Conservation (phyloP, 2,888 invertebrate genomes). For the Brenthis hecate region DNA sequence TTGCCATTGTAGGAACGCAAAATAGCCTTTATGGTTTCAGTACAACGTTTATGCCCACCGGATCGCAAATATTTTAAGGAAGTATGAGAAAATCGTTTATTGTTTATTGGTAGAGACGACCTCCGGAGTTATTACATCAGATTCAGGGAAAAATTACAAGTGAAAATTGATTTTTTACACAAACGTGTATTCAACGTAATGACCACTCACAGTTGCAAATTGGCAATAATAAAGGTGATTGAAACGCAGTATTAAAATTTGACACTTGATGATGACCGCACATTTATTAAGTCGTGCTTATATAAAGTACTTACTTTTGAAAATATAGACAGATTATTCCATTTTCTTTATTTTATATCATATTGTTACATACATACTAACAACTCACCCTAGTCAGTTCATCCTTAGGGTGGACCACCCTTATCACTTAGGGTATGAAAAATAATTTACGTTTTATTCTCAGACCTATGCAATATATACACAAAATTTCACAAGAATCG, state of each 20-base stretch:
- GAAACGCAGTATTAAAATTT: conserved; percentile 16
- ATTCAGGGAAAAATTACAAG: conserved; percentile 58
- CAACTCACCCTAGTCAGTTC: too few species aligned
- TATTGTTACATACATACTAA: too few species aligned
- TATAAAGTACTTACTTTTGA: neutral
- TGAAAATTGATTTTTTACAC: conserved; percentile 63
- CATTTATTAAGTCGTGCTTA: conserved; percentile 1
- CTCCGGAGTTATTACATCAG: conserved; percentile 61
- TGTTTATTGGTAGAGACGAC: conserved; percentile 71
- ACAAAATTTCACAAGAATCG: too few species aligned
- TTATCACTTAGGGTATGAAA: too few species aligned
- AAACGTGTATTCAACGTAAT: conserved; percentile 26
- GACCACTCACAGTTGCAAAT: conserved; percentile 28
- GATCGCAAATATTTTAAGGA: neutral
- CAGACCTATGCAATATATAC: too few species aligned
- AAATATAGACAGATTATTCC: too few species aligned
- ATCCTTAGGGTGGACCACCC: too few species aligned
- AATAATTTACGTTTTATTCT: too few species aligned
- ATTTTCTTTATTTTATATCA: too few species aligned
- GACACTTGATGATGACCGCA: conserved; percentile 18
- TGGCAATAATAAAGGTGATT: conserved; percentile 28
- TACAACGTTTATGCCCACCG: neutral
- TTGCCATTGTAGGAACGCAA: conserved; percentile 37
- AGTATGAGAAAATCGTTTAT: conserved; percentile 62
- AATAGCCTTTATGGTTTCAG: conserved; percentile 36